Base-by-base conservation (phyloP, 1,140 invertebrate genomes). In the Hypsibius dujardini region DNA sequence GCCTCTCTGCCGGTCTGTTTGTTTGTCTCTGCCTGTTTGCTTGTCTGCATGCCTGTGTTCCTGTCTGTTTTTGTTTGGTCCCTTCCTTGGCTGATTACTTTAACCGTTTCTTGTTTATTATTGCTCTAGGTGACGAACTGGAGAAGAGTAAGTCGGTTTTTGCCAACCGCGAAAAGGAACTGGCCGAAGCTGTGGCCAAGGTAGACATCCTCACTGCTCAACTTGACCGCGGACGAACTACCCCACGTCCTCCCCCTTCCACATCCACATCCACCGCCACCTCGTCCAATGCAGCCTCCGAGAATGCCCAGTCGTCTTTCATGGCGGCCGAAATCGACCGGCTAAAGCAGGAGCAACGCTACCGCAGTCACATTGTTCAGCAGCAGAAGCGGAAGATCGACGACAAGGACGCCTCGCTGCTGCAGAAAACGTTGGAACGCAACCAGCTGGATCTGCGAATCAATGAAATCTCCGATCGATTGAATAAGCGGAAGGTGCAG, bases 141-240 rank as follows among this genome's bases (percentile, higher is more conserved):
- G 92, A 96, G 80, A 91, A 90, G 72, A 94, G 95, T 76, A 87
- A 91, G 72, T 89, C 90, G 42, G 83, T 96, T 69, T 96, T 96
- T 84, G 94, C 92, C 84, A 92, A 95, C 79, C 96, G 96, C 79
- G 92, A 96, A 78, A 95, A 95, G 79, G 93, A 96, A 80, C 82
- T 97, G 56, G 90, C 89, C 46, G 79, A 95, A 83, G 93, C 93
- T 1, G 90, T 95, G 75, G 88, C 90, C 74, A 94, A 94, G 50
- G 50, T 56, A n/a, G 50, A 56, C n/a, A 56, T 56, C n/a, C 50
- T 56, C 7, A 56, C 50, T 12, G 50, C 50, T 56, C 50, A 56
- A n/a, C n/a, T 56, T 7, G 50, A 56, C 50, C 50, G 50, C 7
- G n/a, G 7, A 56, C 50, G 50, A 56, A 56, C 7, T n/a, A n/a